Evolutionary conservation across 2,113 vertebrate genomes (phyloP), one percentile per base, ranked within the genome.

Genomic region (Geococcyx californianus): DNA sequence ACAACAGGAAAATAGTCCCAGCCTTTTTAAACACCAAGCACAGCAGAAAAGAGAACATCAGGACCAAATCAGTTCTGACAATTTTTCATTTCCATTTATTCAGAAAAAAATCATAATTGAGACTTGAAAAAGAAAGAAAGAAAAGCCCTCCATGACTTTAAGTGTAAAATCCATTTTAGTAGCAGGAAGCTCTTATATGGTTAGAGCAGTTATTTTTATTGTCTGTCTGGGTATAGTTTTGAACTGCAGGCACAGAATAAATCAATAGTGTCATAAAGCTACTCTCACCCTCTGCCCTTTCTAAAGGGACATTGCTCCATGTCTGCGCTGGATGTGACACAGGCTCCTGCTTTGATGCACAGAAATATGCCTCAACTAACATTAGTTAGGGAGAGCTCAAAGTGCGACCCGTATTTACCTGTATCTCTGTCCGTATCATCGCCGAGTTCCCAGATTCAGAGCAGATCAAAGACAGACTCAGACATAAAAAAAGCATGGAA

Each of bases 121-220:
- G 66, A 93, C 96, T 96, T 97, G 78, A 94, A 96, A 92, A 96
- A 87, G 77, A 97, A 49, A 49, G 23, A 47, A 95, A 97, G 97
- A 97, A 96, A 97, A 94, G 92, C 93, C 91, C 89, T 96, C 94
- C 97, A 45, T 97, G 95, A 96, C 97, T 97, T 98, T 98, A 97
- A 98, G 97, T 97, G 95, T 97, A 98, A 98, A 98, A 98, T 98
- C 97, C 97, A 98, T 98, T 98, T 98, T 96, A 97, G 97, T 97
- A 97, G 83, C 95, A 97, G 96, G 97, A 98, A 98, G 97, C 97
- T 78, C 95, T 70, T 97, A 97, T 98, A 97, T 82, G 96, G 98
- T 98, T 98, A 97, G 98, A 98, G 97, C 97, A 98, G 97, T 98
- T 98, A 98, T 98, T 98, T 98, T 98, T 98, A 98, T 98, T 98